Base-by-base conservation (phyloP, 1,140 invertebrate species). In the Eulimnadia texana region DNA sequence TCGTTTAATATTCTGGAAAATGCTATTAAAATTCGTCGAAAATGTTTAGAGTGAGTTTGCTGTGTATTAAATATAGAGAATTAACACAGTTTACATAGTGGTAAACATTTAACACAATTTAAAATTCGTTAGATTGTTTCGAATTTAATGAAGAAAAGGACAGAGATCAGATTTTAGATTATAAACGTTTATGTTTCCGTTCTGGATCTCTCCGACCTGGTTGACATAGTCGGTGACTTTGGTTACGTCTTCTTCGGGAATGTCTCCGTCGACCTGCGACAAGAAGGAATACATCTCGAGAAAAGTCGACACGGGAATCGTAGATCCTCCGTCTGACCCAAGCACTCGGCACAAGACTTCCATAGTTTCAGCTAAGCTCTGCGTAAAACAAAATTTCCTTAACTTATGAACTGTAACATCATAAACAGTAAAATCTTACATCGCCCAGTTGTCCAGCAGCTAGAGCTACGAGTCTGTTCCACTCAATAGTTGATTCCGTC, bases 361-460 rank as follows among this genome's bases (percentile, higher is more conserved):
- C 60, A 61, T 61, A 20, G 60, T 61, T 19, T 61, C 60, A 2
- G 29, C 53, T 25, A 61, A 42, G 33, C 60, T 61, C 60, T 61
- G 27, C 29, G 25, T 58, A 20, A 58, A 58, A 33, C 24, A 19
- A 58, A 58, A 16, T 20, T 33, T 33, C 42, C 55, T 33, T 27
- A n/a, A 25, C 42, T 16, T 23, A 11, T 20, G 25, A 20, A 16
- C n/a, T n/a, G n/a, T n/a, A n/a, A n/a, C n/a, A n/a, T n/a, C n/a
- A n/a, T n/a, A n/a, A n/a, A n/a, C n/a, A 29, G 53, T 51, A 61
- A 3, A 24, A 52, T 25, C 50, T 61, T 61, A 54, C 60, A 47
- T 61, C 60, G 29, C 60, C 60, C 16, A 61, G 50, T 54, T 61
- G 60, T 33, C 60, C 60, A 51, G 60, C 60, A 22, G 60, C 60